Evolutionary conservation across 2,888 invertebrate species (phyloP).

Genomic region (Athetis lepigone): DNA sequence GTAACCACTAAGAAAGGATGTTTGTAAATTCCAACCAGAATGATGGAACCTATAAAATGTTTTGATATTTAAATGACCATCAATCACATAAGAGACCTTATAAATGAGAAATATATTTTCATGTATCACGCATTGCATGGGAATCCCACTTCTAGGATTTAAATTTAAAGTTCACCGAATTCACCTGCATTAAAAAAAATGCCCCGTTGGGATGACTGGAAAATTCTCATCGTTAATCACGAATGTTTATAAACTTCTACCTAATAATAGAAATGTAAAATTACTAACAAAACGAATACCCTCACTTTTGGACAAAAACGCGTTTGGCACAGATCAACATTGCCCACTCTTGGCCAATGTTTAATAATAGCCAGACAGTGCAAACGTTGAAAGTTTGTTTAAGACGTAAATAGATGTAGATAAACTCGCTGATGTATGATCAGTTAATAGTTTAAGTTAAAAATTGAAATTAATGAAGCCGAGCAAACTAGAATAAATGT

Average conservation of each 20-base stretch:
- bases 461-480: conserved; percentile 4
- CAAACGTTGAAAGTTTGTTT: conserved; percentile 39
- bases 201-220: too few species aligned
- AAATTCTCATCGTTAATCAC: too few species aligned
- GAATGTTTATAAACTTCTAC: conserved; percentile 26
- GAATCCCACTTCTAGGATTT: too few species aligned
- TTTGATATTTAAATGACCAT: too few species aligned
- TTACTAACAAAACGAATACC: conserved; percentile 33
- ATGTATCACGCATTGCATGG: too few species aligned
- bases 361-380: conserved; percentile 58
- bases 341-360: conserved; percentile 61
- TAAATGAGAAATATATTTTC: too few species aligned
- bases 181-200: too few species aligned
- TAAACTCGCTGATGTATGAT: conserved; percentile 12
- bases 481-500: background rate
- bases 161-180: too few species aligned
- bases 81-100: too few species aligned
- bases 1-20: too few species aligned
- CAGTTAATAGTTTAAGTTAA: background rate
- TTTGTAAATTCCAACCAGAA: too few species aligned
- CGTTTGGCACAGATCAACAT: conserved; percentile 63
- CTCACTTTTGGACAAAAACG: conserved; percentile 44
- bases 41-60: too few species aligned
- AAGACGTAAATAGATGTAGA: conserved; percentile 19
- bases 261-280: conserved; percentile 33